Percentiles rank a stretch among this genome's conserved stretches.
These are phyloP conservation scores for Catocala nupta DNA, from an alignment of 2,888 invertebrate species.

Conservation along the genomic window DNA sequence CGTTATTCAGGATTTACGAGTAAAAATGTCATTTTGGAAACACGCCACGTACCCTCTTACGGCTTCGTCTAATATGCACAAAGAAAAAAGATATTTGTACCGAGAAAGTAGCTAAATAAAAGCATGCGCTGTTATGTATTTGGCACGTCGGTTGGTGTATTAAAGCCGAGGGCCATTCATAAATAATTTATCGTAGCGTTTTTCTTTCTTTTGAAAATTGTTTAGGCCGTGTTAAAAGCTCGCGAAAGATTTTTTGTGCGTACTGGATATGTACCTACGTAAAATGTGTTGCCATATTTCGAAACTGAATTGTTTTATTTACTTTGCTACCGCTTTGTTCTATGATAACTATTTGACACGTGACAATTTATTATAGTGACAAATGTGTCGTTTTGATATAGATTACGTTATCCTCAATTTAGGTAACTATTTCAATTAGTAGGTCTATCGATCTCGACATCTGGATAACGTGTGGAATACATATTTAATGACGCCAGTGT, in stretches of 20 bases:
- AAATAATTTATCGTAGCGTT: slow-evolving; percentile 80
- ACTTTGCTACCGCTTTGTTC: slow-evolving; percentile 14
- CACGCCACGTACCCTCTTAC: slow-evolving; percentile 72
- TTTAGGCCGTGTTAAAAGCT: slow-evolving; percentile 68
- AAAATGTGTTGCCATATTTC: slow-evolving; percentile 17
- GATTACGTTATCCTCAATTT: slow-evolving; percentile 5
- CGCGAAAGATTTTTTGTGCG: slow-evolving; percentile 55
- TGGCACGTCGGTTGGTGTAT: slow-evolving; percentile 68
- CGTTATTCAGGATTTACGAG: slow-evolving; percentile 73
- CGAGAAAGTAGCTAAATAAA: slow-evolving; percentile 67
- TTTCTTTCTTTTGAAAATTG: slow-evolving; percentile 70
- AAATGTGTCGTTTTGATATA: neutral
- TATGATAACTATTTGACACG: neutral
- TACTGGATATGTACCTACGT: slow-evolving; percentile 22
- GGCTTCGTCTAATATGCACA: slow-evolving; percentile 78
- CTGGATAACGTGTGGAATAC: slow-evolving; percentile 26
- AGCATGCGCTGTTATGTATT: slow-evolving; percentile 71
- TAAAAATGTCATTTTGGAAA: slow-evolving; percentile 70
- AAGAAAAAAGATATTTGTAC: slow-evolving; percentile 74
- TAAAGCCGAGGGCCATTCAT: slow-evolving; percentile 73
- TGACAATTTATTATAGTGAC: neutral
- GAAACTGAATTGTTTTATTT: slow-evolving; percentile 30
- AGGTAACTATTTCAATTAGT: slow-evolving; percentile 25
- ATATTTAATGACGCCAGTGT: slow-evolving; percentile 84
- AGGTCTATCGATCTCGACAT: slow-evolving; percentile 24